A percentile compares a stretch with the other conserved stretches of the same genome.
These are phyloP conservation scores for Micrasema longulum DNA, from an alignment of 1,140 invertebrate genomes.

Conservation along the genomic window DNA sequence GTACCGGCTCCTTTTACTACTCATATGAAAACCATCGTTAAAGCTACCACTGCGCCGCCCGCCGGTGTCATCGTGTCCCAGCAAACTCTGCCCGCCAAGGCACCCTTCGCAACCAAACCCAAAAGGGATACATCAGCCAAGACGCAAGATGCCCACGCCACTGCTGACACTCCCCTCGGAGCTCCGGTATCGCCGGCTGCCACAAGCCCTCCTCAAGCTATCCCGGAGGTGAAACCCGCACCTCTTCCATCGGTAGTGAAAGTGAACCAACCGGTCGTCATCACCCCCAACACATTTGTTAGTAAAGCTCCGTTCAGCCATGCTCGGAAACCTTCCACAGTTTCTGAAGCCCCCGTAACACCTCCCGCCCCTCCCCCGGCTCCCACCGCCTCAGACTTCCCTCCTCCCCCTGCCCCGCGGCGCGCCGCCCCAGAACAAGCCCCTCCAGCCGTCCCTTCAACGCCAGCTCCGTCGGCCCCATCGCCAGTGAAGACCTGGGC, in stretches of 20 bases:
- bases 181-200: slow-evolving; percentile 58
- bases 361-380: slow-evolving; percentile 61
- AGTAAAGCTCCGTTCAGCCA: slow-evolving; percentile 65
- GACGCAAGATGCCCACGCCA: slow-evolving; percentile 56
- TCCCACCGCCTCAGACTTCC: slow-evolving; percentile 66
- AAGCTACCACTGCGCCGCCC: slow-evolving; percentile 54
- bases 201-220: slow-evolving; percentile 61
- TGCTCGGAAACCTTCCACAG: slow-evolving; percentile 58
- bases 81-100: slow-evolving; percentile 62
- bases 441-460: slow-evolving; percentile 47
- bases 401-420: slow-evolving; percentile 64
- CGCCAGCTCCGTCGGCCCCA: slow-evolving; percentile 56
- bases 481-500: slow-evolving; percentile 65
- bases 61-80: slow-evolving; percentile 62
- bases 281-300: slow-evolving; percentile 52
- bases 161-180: slow-evolving; percentile 56
- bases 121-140: slow-evolving; percentile 60
- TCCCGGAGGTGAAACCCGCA: slow-evolving; percentile 62
- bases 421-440: slow-evolving; percentile 58
- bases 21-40: slow-evolving; percentile 44
- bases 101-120: slow-evolving; percentile 65
- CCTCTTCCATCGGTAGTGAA: slow-evolving; percentile 60
- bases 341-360: slow-evolving; percentile 57
- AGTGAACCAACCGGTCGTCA: slow-evolving; percentile 29
- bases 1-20: slow-evolving; percentile 54